These are phyloP conservation scores for Epinephelus moara DNA, from an alignment of 2,113 vertebrate genomes.

Conservation along the genomic window DNA sequence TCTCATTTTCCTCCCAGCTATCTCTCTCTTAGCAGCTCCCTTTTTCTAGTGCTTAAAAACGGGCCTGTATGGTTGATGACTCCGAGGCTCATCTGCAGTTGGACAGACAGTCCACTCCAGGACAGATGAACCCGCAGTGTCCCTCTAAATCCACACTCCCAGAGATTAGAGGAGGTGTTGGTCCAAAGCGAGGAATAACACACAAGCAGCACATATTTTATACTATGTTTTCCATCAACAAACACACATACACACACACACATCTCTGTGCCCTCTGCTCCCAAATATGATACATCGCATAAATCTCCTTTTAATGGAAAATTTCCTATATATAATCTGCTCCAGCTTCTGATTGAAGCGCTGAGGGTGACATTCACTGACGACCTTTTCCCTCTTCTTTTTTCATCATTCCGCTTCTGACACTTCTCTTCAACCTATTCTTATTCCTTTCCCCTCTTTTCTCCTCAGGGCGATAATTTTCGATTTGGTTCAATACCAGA, in stretches of 20 bases:
- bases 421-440: constrained; percentile 25
- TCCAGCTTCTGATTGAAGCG: constrained; percentile 26
- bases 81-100: constrained; percentile 19
- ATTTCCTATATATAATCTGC: constrained; percentile 20
- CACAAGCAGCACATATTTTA: constrained; percentile 33
- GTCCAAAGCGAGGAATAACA: constrained; percentile 9
- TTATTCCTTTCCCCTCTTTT: constrained; percentile 14
- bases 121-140: constrained; percentile 43
- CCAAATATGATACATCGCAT: background rate
- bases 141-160: constrained; percentile 47
- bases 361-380: constrained; percentile 36
- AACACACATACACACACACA: constrained; percentile 7
- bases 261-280: background rate
- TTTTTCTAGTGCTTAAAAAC: constrained; percentile 20
- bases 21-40: constrained; percentile 8
- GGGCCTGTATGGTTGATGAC: constrained; percentile 14
- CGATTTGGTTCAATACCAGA: constrained; percentile 52
- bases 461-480: constrained; percentile 38
- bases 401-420: constrained; percentile 40
- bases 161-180: constrained; percentile 31
- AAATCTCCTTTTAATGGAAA: constrained; percentile 10
- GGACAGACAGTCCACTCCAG: constrained; percentile 22
- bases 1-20: constrained; percentile 13
- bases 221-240: constrained; percentile 16
- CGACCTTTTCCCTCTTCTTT: constrained; percentile 55